Percentiles rank a stretch among this genome's conserved stretches.
Evolutionary conservation across 92 coral and sea anemone species (phyloP).

Genomic region (Paragorgia papillata): DNA sequence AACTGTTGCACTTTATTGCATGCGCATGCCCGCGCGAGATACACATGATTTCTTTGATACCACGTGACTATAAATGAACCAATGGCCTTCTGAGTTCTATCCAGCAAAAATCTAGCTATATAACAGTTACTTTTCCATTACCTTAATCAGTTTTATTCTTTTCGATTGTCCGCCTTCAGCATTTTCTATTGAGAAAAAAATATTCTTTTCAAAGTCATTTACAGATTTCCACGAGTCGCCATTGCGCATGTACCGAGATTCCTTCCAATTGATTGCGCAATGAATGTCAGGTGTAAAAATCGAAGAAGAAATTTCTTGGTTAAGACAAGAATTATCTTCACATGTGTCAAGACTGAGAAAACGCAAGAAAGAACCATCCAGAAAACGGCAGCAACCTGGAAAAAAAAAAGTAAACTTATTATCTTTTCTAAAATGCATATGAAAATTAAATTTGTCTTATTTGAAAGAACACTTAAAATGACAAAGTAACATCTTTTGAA

Average conservation of each 20-base stretch:
- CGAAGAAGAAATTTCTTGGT: not conserved
- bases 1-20: too few species aligned
- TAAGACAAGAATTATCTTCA: not conserved
- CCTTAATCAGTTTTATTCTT: not conserved
- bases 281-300: not conserved
- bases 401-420: too few species aligned
- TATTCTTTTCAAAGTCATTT: not conserved
- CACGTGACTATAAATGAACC: too few species aligned
- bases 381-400: conserved; percentile 24
- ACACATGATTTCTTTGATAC: too few species aligned
- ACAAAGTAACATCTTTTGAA: too few species aligned
- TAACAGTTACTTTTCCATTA: not conserved
- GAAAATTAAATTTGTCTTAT: too few species aligned
- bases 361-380: conserved; percentile 13
- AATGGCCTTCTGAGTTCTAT: too few species aligned
- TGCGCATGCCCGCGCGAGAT: too few species aligned
- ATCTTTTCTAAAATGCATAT: too few species aligned
- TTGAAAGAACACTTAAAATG: too few species aligned
- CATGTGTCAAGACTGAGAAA: not conserved
- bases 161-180: too few species aligned
- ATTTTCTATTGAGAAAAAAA: not conserved
- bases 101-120: too few species aligned
- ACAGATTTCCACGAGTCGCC: not conserved
- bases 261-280: not conserved
- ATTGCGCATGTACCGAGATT: not conserved